phyloP scores from a whole-genome alignment of 2,797 vertebrate genomes.

The Babyrousa celebensis region DNA sequence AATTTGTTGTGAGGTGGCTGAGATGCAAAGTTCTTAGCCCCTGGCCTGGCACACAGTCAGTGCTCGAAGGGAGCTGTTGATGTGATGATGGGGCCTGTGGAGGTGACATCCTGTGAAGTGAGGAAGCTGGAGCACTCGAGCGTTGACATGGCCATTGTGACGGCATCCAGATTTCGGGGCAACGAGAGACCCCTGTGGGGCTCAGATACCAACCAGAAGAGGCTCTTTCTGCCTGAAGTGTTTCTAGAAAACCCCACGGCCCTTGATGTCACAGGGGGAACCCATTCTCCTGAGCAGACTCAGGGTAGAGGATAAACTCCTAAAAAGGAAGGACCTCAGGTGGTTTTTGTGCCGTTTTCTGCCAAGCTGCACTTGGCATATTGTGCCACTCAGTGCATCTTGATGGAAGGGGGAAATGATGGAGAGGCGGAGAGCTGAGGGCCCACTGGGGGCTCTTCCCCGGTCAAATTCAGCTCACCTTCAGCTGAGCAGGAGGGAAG shows the following conservation, averaged over 20 bases:
- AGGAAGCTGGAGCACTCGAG: not conserved
- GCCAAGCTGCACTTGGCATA: no score
- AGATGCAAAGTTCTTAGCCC: not conserved
- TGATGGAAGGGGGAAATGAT: not conserved
- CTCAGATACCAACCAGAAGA: not conserved
- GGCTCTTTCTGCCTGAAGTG: not conserved
- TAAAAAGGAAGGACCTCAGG: not conserved
- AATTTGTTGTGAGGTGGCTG: not conserved
- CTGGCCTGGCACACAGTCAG: not conserved
- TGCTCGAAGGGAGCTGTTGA: not conserved
- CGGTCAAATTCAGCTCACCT: not conserved
- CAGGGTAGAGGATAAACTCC: not conserved
- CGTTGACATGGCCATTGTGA: not conserved
- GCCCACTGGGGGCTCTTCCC: rapidly evolving
- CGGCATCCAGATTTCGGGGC: not conserved
- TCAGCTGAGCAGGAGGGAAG: rapidly evolving
- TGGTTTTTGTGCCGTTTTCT: not conserved
- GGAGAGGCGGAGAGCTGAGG: not conserved
- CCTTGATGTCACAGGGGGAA: not conserved
- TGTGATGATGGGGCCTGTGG: not conserved
- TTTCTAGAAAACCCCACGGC: not conserved
- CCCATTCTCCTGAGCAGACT: not conserved
- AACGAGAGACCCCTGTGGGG: not conserved
- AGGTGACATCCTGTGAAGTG: not conserved
- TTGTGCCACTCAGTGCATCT: not conserved